Percentiles rank a stretch among this genome's conserved stretches.
Conservation (phyloP, 2,113 vertebrate species). For the Xyliphius kryptos region DNA sequence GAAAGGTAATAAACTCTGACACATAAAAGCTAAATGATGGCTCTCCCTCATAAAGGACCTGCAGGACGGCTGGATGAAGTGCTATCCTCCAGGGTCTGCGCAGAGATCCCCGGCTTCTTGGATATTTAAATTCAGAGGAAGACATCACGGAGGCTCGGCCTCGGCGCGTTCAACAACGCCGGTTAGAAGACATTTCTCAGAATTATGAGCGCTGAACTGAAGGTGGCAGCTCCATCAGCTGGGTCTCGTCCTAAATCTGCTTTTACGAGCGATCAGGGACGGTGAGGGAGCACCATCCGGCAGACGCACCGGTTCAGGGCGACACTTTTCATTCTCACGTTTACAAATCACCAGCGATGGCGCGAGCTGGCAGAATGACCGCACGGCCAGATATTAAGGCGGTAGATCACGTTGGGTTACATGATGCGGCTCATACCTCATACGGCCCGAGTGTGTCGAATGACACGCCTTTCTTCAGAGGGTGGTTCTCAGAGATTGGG, state of each 20-base stretch:
- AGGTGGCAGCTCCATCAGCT: conserved; percentile 27
- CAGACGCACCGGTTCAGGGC: background rate
- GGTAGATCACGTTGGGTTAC: conserved; percentile 13
- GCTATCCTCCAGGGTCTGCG: too few relatives aligned
- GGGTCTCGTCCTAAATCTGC: conserved; percentile 13
- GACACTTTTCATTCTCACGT: conserved; percentile 7
- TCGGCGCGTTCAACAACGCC: conserved; percentile 8
- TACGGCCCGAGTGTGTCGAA: too few relatives aligned
- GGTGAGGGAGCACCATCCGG: background rate
- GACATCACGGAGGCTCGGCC: conserved; percentile 6
- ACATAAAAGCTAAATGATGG: too few relatives aligned
- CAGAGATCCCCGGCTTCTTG: too few relatives aligned
- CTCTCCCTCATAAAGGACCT: too few relatives aligned
- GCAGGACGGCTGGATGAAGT: too few relatives aligned
- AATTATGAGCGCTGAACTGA: conserved; percentile 27
- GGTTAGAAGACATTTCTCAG: conserved; percentile 12
- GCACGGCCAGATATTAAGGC: conserved; percentile 3
- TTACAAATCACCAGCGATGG: conserved; percentile 3
- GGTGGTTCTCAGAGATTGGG: too few relatives aligned
- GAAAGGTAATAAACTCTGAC: too few relatives aligned
- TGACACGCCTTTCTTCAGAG: too few relatives aligned
- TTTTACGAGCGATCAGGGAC: background rate
- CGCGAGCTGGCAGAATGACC: background rate
- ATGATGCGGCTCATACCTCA: conserved; percentile 4
- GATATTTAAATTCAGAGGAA: conserved; percentile 11